Evolutionary conservation across 37 sponge, comb jelly and placozoan genomes (phyloP).

Genomic region (Beroe ovata): DNA sequence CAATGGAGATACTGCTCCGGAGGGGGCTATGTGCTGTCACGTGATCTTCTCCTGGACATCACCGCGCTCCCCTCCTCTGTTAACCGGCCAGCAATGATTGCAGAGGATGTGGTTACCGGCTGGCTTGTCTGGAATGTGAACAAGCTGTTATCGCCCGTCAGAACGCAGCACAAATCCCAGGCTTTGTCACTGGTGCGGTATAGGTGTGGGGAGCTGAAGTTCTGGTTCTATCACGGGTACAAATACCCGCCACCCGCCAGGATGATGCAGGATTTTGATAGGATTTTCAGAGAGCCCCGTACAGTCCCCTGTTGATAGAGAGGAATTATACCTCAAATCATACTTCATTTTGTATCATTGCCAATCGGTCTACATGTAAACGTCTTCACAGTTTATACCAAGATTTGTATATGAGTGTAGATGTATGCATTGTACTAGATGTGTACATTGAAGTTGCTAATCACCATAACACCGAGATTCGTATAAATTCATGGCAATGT

Average conservation of each 20-base stretch:
- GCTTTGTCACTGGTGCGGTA: neutral
- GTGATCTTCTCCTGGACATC: neutral
- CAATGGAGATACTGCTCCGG: slow-evolving; percentile 10
- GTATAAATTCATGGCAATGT: too few species aligned
- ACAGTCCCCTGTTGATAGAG: too few species aligned
- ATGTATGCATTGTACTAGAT: too few species aligned
- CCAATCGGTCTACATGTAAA: too few species aligned
- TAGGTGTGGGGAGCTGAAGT: neutral
- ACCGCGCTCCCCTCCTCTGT: neutral
- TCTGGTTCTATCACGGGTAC: neutral
- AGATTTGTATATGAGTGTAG: too few species aligned
- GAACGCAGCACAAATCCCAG: neutral
- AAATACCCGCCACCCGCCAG: neutral
- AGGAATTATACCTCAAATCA: too few species aligned
- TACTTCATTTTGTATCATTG: too few species aligned
- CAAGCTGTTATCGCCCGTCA: too few species aligned
- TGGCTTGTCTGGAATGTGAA: slow-evolving; percentile 27
- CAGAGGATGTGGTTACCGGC: slow-evolving; percentile 17
- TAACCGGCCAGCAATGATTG: neutral
- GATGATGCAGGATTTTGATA: neutral
- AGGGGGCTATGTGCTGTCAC: slow-evolving; percentile 45
- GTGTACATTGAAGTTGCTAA: too few species aligned
- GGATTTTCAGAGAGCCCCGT: neutral
- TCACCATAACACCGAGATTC: too few species aligned
- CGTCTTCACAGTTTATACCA: too few species aligned